Base-by-base conservation (phyloP, 2,113 vertebrate genomes). In the Zosterops pallidus region DNA sequence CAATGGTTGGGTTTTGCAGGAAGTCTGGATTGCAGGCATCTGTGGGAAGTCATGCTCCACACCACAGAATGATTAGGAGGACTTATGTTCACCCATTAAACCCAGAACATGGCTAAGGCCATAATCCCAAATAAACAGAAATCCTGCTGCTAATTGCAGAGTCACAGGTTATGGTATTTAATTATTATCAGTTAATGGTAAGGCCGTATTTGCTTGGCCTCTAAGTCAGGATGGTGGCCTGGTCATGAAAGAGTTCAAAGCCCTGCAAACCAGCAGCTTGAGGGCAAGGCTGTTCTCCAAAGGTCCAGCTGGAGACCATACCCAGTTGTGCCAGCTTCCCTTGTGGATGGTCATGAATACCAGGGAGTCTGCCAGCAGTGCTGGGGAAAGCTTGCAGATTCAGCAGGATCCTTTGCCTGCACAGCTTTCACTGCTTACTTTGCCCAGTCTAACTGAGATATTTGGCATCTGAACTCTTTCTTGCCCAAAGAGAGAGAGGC, bases 151-250 rank as follows among this genome's bases (percentile, higher is more conserved):
- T 82, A 46, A 59, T 28, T 47, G 11, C 55, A 70, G 6, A 52
- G 37, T 26, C 1, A 1, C 14, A 39, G 50, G 9, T 29, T 37
- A 25, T 15, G 29, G 11, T 12, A 14, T 63, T 71, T 35, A 35
- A 56, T 28, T 29, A 70, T 62, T 37, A 49, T 20, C 24, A 47
- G 9, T 55, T 59, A 55, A 81, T 64, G 52, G 7, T 52, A 64
- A 55, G 25, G 20, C 8, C 0, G 0, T 26, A 67, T 47, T 83
- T 41, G 5, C 18, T 81, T 74, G 59, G 25, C 8, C 22, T 19
- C 13, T 49, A 11, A 37, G 7, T 46, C 59, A 91, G 29, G 24
- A 50, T 7, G 24, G 22, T 55, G 65, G 71, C 52, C 31, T 41
- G 4, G 26, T 44, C 35, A 13, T 10, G 9, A 9, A 41, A 19